Percentiles rank a stretch among this genome's conserved stretches.
Conservation (phyloP, 2,797 vertebrate species). For the Lutra lutra region DNA sequence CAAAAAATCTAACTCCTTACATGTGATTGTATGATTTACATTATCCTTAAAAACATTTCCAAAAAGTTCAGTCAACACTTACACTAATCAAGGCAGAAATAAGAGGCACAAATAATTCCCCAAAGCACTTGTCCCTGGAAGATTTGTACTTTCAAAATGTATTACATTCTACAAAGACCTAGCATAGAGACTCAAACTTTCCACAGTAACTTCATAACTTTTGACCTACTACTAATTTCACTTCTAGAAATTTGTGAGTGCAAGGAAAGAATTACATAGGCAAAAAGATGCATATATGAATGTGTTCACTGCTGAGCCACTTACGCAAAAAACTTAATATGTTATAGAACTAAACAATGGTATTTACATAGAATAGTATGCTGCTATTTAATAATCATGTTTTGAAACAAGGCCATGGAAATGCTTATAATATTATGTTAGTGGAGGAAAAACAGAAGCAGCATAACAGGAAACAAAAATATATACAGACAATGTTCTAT, state of each 20-base stretch:
- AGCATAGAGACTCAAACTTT: background rate
- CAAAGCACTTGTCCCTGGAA: background rate
- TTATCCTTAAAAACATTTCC: background rate
- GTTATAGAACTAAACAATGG: constrained; percentile 16
- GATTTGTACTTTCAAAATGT: background rate
- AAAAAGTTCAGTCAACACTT: background rate
- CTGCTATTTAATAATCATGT: background rate
- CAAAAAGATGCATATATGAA: background rate
- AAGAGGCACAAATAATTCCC: constrained; percentile 1
- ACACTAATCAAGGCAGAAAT: background rate
- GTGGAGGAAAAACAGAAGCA: background rate
- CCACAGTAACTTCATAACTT: background rate
- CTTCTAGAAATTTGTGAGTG: background rate
- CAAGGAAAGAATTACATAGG: background rate
- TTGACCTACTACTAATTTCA: background rate
- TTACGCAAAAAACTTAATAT: background rate
- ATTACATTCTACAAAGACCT: background rate
- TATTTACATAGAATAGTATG: background rate
- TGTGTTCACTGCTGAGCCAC: background rate
- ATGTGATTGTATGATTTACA: background rate
- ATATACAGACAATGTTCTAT: background rate
- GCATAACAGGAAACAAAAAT: background rate
- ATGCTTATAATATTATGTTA: background rate
- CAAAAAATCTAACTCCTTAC: background rate
- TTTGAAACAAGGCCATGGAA: constrained; percentile 16